These are phyloP conservation scores for Samia ricini DNA, from an alignment of 1,140 invertebrate species.

Conservation along the genomic window DNA sequence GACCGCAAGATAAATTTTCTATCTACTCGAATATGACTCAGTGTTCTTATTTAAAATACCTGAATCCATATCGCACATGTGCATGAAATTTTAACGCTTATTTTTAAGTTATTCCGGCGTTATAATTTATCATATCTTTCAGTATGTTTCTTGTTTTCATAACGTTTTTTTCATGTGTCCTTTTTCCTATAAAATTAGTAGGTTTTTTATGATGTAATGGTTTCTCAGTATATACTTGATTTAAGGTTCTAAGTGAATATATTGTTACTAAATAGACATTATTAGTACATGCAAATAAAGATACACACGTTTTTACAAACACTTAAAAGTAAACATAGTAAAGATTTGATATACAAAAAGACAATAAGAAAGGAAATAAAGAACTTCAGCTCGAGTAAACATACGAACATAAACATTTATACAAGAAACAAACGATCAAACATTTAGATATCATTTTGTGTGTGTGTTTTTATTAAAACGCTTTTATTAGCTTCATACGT, in stretches of 20 bases:
- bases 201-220: too few relatives aligned
- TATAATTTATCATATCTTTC: not conserved
- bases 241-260: too few relatives aligned
- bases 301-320: too few relatives aligned
- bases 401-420: not conserved
- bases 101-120: not conserved
- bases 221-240: too few relatives aligned
- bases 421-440: not conserved
- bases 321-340: not conserved
- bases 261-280: too few relatives aligned
- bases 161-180: too few relatives aligned
- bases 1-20: not conserved
- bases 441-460: not conserved
- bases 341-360: not conserved
- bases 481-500: too few relatives aligned
- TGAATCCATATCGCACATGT: not conserved
- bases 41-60: not conserved
- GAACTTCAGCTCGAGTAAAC: not conserved
- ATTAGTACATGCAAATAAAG: too few relatives aligned
- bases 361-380: constrained; percentile 1
- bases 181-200: too few relatives aligned
- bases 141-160: too few relatives aligned
- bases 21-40: not conserved
- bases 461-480: not conserved
- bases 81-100: not conserved